phyloP scores from a whole-genome alignment of 2,113 vertebrate species.

The Jacana jacana region DNA sequence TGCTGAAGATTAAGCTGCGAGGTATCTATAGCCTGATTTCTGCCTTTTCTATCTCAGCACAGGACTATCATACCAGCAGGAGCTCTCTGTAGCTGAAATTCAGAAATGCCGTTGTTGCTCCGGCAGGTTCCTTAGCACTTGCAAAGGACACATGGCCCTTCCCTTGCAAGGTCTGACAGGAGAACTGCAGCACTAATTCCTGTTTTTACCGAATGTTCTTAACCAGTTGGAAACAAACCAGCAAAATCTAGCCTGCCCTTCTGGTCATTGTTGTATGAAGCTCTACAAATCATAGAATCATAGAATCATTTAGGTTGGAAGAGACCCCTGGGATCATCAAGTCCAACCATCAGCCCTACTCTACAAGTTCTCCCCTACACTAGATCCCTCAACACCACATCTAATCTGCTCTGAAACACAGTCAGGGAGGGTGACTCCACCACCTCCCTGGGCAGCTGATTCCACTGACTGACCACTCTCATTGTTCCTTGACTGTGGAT shows the following conservation, averaged over 20 bases:
- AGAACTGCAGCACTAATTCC: neutral
- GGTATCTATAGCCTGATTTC: neutral
- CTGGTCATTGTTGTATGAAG: too few relatives aligned
- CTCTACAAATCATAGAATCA: too few relatives aligned
- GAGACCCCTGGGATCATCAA: too few relatives aligned
- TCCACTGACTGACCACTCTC: too few relatives aligned
- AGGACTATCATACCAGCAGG: constrained; percentile 3
- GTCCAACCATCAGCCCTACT: too few relatives aligned
- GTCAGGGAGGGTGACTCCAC: too few relatives aligned
- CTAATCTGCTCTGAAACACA: too few relatives aligned
- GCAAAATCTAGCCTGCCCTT: neutral
- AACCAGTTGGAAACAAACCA: neutral
- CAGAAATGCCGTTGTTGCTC: neutral
- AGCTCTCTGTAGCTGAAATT: neutral
- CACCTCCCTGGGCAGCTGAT: too few relatives aligned
- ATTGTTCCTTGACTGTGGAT: neutral
- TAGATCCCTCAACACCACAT: too few relatives aligned
- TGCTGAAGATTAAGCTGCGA: neutral
- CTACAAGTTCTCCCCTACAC: too few relatives aligned
- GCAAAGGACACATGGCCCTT: neutral
- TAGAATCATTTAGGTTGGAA: too few relatives aligned
- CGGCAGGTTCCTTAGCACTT: neutral
- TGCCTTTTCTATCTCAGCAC: constrained; percentile 14
- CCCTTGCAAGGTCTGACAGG: neutral
- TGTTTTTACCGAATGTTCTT: neutral